Percentiles rank a stretch among this genome's conserved stretches.
Conservation (phyloP, 2,888 invertebrate species). For the Halocaridina rubra region DNA sequence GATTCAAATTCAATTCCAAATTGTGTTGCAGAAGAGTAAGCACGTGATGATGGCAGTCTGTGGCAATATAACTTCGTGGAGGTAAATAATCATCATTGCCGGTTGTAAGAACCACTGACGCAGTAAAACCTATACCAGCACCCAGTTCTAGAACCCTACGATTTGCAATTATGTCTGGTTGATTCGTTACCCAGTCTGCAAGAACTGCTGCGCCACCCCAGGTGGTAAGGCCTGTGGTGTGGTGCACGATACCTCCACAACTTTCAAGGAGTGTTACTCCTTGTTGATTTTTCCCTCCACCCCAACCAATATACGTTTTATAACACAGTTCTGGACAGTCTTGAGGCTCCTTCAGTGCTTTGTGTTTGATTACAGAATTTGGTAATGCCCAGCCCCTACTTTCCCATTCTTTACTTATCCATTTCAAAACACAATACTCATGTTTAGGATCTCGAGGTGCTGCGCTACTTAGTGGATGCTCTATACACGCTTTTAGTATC, state of each 20-base stretch:
- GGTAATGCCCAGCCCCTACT: constrained; percentile 32
- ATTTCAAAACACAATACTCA: constrained; percentile 7
- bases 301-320: constrained; percentile 43
- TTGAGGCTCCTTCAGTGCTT: not conserved
- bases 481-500: constrained; percentile 19
- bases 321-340: constrained; percentile 29
- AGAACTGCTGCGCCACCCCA: constrained; percentile 59
- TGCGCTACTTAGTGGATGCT: constrained; percentile 16
- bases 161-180: constrained; percentile 28
- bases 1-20: constrained; percentile 32
- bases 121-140: constrained; percentile 56
- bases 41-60: constrained; percentile 61
- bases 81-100: not conserved
- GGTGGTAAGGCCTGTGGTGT: constrained; percentile 59
- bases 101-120: constrained; percentile 27
- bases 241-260: constrained; percentile 49
- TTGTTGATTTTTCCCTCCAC: not conserved
- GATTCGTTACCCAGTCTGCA: constrained; percentile 47
- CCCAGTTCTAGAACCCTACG: constrained; percentile 59
- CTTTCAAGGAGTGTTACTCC: constrained; percentile 61
- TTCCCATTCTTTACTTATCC: constrained; percentile 43
- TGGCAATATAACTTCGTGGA: constrained; percentile 46
- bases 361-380: not conserved
- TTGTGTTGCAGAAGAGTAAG: constrained; percentile 57
- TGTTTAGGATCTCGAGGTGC: constrained; percentile 36